Evolutionary conservation across 2,797 vertebrate species (phyloP), one percentile per base, ranked within the genome.

Genomic region (Agapornis canus): DNA sequence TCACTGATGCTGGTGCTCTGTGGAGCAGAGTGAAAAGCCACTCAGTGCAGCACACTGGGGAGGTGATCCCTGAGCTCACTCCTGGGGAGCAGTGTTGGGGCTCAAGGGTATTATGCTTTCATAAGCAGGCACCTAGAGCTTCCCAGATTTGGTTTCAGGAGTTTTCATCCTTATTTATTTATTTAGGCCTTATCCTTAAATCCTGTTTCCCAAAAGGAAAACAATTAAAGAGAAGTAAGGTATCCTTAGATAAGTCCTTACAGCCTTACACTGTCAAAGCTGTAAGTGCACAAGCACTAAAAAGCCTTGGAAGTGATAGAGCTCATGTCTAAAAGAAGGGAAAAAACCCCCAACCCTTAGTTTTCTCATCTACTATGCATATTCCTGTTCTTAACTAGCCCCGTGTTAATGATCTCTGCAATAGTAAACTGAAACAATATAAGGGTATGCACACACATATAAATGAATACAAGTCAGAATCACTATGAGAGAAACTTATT

Each of bases 41-140:
- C 9, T 8, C 0, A 0, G 21, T 40, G 56, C 47, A 5, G 1
- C 23, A 4, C 0, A 0, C 31, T 7, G 17, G 2, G 21, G 29
- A 13, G 22, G 10, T 0, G 0, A 78, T 13, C 15, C 63, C 13
- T 11, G 1, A 5, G 29, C 31, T 57, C 0, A 0, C 40, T 68
- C 13, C 14, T 0, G 0, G 25, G 2, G 3, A 17, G 6, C 13
- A 26, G 18, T 17, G 1, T 26, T 40, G 11, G 32, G 27, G 9
- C 39, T 76, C 17, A 26, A 48, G 16, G 27, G 6, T 8, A 19
- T 84, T 66, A 29, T 0, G 2, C 6, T 76, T 89, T 47, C 2
- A 0, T 66, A 23, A 0, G 6, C 13, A 47, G 65, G 12, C 20
- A 82, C 19, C 22, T 43, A 29, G 20, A 69, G 12, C 29, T 65